Evolutionary conservation across 2,888 invertebrate genomes (phyloP).

Genomic region (Oegoconia quadripuncta): DNA sequence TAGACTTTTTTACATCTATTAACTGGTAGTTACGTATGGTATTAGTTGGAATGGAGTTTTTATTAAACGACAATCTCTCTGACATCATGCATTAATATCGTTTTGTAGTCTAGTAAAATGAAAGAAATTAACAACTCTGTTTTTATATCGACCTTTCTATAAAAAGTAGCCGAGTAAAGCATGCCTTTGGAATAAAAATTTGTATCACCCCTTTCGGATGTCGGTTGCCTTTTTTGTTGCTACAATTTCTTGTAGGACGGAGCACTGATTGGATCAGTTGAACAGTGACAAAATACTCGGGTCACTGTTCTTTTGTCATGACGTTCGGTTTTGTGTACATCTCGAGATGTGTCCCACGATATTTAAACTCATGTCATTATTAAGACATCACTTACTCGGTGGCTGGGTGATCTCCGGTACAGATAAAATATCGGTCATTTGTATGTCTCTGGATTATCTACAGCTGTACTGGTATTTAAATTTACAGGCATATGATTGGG

Average conservation of each 20-base stretch:
- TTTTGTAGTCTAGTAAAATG: slow-evolving; percentile 39
- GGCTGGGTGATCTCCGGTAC: slow-evolving; percentile 58
- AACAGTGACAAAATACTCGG: slow-evolving; percentile 77
- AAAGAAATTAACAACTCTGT: slow-evolving; percentile 54
- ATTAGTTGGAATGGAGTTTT: slow-evolving; percentile 28
- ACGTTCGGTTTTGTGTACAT: slow-evolving; percentile 52
- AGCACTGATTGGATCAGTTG: slow-evolving; percentile 67
- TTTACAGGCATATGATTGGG: too few relatives aligned
- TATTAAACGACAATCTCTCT: slow-evolving; percentile 43
- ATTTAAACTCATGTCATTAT: slow-evolving; percentile 73
- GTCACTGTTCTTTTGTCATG: slow-evolving; percentile 65
- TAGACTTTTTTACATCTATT: slow-evolving; percentile 33
- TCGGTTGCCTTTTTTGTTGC: slow-evolving; percentile 49
- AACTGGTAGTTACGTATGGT: slow-evolving; percentile 52
- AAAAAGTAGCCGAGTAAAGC: slow-evolving; percentile 34
- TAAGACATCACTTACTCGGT: slow-evolving; percentile 77
- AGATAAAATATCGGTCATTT: slow-evolving; percentile 67
- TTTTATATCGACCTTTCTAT: slow-evolving; percentile 44
- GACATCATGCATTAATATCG: slow-evolving; percentile 58
- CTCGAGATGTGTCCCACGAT: slow-evolving; percentile 68
- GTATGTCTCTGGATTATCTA: slow-evolving; percentile 50
- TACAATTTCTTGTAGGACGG: slow-evolving; percentile 40
- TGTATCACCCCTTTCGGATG: slow-evolving; percentile 58
- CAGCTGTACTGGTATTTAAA: too few relatives aligned
- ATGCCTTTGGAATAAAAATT: slow-evolving; percentile 54